phyloP scores from a whole-genome alignment of 2,113 vertebrate species.

The Nibea albiflora region DNA sequence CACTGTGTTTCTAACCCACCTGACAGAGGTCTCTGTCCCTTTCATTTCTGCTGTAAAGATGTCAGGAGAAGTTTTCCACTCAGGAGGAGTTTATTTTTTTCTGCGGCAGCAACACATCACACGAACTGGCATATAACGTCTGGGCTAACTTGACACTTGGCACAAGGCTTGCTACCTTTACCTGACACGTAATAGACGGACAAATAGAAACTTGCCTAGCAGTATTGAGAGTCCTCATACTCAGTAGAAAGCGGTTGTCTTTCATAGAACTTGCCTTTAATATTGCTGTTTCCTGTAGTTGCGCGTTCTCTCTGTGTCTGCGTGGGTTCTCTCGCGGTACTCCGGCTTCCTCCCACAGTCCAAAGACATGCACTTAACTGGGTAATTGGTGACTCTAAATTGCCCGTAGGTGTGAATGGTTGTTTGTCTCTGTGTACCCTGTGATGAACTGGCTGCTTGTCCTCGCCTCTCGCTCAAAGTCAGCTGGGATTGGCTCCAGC shows the following conservation, averaged over 20 bases:
- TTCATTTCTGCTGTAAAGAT: not conserved
- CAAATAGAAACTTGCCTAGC: not conserved
- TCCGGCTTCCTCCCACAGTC: no score
- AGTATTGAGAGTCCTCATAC: not conserved
- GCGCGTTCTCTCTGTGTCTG: no score
- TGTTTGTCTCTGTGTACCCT: no score
- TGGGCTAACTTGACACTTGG: not conserved
- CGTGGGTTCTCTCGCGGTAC: no score
- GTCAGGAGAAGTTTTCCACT: not conserved
- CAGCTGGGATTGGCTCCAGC: no score
- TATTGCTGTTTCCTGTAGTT: not conserved
- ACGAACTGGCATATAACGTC: not conserved
- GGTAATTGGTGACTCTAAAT: no score
- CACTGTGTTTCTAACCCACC: not conserved
- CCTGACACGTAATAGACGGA: not conserved
- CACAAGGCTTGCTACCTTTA: not conserved
- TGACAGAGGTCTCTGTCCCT: no score
- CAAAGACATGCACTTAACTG: no score
- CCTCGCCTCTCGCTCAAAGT: no score
- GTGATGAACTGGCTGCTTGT: no score
- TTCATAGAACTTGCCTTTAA: not conserved
- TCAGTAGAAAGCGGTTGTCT: not conserved
- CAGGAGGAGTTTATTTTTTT: not conserved
- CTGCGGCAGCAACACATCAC: not conserved
- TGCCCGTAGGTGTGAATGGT: no score